phyloP scores from a whole-genome alignment of 2,113 vertebrate genomes.

The Melanocharis versteri region DNA sequence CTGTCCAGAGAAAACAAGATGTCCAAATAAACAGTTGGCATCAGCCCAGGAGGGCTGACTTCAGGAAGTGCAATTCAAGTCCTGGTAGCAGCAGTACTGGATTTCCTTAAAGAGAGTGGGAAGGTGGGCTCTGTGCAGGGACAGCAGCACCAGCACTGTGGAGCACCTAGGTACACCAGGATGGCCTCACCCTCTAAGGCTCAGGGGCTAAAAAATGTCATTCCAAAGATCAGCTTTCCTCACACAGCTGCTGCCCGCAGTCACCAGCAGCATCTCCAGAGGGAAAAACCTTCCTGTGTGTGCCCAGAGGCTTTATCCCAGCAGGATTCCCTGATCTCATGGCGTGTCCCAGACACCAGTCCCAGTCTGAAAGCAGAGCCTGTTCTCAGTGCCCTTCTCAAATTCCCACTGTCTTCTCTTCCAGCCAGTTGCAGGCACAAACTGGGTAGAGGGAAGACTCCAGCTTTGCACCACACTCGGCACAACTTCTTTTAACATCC shows the following conservation, averaged over 20 bases:
- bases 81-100: neutral
- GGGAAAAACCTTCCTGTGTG: neutral
- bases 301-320: neutral
- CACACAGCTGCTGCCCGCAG: neutral
- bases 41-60: neutral
- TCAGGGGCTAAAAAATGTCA: neutral
- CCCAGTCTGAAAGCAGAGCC: neutral
- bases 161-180: neutral
- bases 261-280: neutral
- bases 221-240: neutral
- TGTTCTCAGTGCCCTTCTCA: neutral
- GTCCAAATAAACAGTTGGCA: neutral
- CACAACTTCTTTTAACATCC: neutral
- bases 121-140: neutral
- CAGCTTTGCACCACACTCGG: neutral
- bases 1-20: neutral
- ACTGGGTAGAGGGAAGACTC: neutral
- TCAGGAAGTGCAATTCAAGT: neutral
- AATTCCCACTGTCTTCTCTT: neutral
- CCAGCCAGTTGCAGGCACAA: neutral
- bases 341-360: neutral
- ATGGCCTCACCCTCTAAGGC: neutral
- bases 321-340: neutral
- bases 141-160: neutral
- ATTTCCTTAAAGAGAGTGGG: neutral